Conservation (phyloP, 1,140 invertebrate species). For the Zaprionus tsacasi region DNA sequence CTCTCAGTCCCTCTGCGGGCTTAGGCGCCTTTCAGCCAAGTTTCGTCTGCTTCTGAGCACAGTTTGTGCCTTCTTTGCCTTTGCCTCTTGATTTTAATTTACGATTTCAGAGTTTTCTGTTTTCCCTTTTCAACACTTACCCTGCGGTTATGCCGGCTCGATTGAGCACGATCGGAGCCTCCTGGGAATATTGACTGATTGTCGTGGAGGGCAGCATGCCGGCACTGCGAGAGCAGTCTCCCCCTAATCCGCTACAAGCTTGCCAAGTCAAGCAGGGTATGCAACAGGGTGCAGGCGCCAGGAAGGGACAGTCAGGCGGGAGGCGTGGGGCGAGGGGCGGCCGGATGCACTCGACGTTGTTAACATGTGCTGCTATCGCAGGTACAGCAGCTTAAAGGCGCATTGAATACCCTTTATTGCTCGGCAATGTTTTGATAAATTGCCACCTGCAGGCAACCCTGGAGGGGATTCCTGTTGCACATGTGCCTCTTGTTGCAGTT, state of each 20-base stretch:
- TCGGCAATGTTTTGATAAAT: slow-evolving; percentile 68
- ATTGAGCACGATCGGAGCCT: not conserved
- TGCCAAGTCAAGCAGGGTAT: not conserved
- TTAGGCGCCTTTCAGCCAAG: slow-evolving; percentile 11
- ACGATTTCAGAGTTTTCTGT: slow-evolving; percentile 53
- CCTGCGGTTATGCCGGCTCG: slow-evolving; percentile 3
- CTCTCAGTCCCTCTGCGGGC: slow-evolving; percentile 13
- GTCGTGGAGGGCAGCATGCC: too few relatives aligned
- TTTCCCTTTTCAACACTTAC: slow-evolving; percentile 6
- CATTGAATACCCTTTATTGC: slow-evolving; percentile 68
- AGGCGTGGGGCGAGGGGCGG: not conserved
- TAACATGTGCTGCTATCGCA: slow-evolving; percentile 65
- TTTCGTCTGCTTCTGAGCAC: slow-evolving; percentile 40
- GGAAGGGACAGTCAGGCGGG: not conserved
- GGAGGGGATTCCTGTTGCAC: slow-evolving; percentile 8
- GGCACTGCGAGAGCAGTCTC: not conserved
- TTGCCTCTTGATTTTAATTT: slow-evolving; percentile 63
- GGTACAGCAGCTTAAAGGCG: slow-evolving; percentile 49
- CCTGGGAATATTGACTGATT: not conserved
- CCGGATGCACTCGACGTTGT: slow-evolving; percentile 56
- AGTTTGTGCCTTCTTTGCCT: not conserved
- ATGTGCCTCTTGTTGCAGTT: not conserved
- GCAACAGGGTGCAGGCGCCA: not conserved
- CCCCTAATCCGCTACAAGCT: not conserved
- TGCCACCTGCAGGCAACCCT: slow-evolving; percentile 41